Evolutionary conservation across 2,888 invertebrate genomes (phyloP).

Genomic region (Agriotes lineatus): DNA sequence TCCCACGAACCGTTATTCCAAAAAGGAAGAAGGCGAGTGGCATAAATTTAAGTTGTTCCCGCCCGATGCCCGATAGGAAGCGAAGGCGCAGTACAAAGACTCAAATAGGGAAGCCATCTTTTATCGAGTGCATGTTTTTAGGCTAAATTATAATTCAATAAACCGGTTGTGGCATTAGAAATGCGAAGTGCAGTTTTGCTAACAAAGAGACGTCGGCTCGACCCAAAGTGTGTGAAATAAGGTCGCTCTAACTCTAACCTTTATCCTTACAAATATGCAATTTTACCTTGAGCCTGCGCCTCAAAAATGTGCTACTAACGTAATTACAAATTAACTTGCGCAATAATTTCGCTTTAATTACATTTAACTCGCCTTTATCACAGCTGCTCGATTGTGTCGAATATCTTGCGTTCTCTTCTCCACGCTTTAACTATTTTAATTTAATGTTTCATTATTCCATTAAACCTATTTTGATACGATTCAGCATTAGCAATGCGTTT

Average conservation of each 20-base stretch:
- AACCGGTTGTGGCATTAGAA: constrained; percentile 65
- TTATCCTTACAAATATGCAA: constrained; percentile 51
- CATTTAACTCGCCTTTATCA: neutral
- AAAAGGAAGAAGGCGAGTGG: too few relatives aligned
- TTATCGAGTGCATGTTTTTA: constrained; percentile 61
- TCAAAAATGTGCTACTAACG: constrained; percentile 30
- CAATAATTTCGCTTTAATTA: constrained; percentile 16
- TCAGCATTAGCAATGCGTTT: too few relatives aligned
- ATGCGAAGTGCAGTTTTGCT: constrained; percentile 59
- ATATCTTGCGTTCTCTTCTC: too few relatives aligned
- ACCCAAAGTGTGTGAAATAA: constrained; percentile 63
- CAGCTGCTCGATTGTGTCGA: too few relatives aligned
- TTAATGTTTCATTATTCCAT: too few relatives aligned
- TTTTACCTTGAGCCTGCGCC: constrained; percentile 48
- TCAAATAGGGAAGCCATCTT: constrained; percentile 52
- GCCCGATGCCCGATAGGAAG: neutral
- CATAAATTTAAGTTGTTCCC: too few relatives aligned
- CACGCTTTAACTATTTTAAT: too few relatives aligned
- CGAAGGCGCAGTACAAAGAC: constrained; percentile 17
- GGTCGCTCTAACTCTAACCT: constrained; percentile 57
- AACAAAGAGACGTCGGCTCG: constrained; percentile 62
- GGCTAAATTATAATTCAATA: constrained; percentile 63
- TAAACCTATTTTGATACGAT: too few relatives aligned
- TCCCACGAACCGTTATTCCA: too few relatives aligned
- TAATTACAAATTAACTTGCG: constrained; percentile 26